phyloP scores from a whole-genome alignment of 2,888 invertebrate species.

The Leptopilina syphax region DNA sequence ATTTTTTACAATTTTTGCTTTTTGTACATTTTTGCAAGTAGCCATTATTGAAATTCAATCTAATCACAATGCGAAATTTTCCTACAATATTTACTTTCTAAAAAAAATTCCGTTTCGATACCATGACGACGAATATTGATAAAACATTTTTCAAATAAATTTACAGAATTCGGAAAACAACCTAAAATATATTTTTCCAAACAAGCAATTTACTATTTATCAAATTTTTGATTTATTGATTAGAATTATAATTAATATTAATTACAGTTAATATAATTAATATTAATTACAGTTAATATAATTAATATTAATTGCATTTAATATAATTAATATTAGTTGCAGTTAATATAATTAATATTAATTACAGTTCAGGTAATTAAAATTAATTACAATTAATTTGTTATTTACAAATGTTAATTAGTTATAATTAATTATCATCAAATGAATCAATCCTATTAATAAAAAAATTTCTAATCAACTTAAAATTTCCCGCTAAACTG shows the following conservation, averaged over 20 bases:
- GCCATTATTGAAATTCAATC: conserved; percentile 16
- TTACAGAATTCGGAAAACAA: background rate
- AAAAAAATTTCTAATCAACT: background rate
- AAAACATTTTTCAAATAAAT: background rate
- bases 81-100: background rate
- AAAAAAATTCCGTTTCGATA: background rate
- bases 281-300: too few relatives aligned
- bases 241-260: too few relatives aligned
- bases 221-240: too few relatives aligned
- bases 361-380: too few relatives aligned
- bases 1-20: background rate
- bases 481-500: conserved; percentile 5
- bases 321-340: too few relatives aligned
- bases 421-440: too few relatives aligned
- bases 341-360: too few relatives aligned
- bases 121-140: background rate
- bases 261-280: too few relatives aligned
- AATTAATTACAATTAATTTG: background rate
- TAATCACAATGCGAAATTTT: background rate
- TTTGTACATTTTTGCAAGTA: background rate
- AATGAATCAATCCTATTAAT: background rate
- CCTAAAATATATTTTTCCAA: background rate
- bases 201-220: too few relatives aligned
- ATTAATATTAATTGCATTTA: too few relatives aligned
- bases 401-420: too few relatives aligned